These are phyloP conservation scores for Cephonodes hylas DNA, from an alignment of 2,888 invertebrate species.

Conservation along the genomic window DNA sequence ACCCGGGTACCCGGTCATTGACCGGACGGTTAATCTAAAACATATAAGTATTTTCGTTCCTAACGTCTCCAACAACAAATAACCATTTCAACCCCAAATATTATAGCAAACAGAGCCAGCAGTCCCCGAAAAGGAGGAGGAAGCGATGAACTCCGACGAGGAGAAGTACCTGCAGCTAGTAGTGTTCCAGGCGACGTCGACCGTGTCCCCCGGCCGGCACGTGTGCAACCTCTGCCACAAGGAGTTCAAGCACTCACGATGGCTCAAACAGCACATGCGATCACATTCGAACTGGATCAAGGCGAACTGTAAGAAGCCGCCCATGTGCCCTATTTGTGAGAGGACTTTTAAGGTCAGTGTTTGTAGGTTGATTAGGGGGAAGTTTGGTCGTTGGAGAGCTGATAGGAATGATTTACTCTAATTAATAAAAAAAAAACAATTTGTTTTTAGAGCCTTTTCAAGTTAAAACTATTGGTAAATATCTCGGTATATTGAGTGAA, in stretches of 20 bases:
- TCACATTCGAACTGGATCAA: slow-evolving; percentile 84
- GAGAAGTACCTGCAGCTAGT: slow-evolving; percentile 73
- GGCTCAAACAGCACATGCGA: slow-evolving; percentile 83
- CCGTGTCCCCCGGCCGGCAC: slow-evolving; percentile 79
- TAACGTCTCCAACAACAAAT: too few relatives aligned
- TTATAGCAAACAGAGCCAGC: slow-evolving; percentile 12
- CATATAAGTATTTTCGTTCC: too few relatives aligned
- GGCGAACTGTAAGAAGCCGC: slow-evolving; percentile 84
- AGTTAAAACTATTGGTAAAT: too few relatives aligned
- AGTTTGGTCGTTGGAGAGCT: too few relatives aligned
- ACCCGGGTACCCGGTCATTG: too few relatives aligned
- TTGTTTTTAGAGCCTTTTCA: too few relatives aligned
- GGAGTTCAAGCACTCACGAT: slow-evolving; percentile 83
- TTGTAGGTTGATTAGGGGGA: neutral
- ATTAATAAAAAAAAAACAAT: too few relatives aligned
- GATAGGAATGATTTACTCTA: too few relatives aligned
- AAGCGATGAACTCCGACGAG: slow-evolving; percentile 63
- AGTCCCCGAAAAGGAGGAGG: slow-evolving; percentile 44
- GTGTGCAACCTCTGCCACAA: slow-evolving; percentile 83
- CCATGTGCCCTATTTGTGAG: slow-evolving; percentile 82
- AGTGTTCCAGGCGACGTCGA: slow-evolving; percentile 76
- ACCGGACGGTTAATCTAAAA: too few relatives aligned
- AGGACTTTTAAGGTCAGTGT: slow-evolving; percentile 78
- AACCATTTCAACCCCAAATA: too few relatives aligned
- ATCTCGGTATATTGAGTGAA: too few relatives aligned